These are phyloP conservation scores for Lamellibrachia satsuma DNA, from an alignment of 2,888 invertebrate species.

Conservation along the genomic window DNA sequence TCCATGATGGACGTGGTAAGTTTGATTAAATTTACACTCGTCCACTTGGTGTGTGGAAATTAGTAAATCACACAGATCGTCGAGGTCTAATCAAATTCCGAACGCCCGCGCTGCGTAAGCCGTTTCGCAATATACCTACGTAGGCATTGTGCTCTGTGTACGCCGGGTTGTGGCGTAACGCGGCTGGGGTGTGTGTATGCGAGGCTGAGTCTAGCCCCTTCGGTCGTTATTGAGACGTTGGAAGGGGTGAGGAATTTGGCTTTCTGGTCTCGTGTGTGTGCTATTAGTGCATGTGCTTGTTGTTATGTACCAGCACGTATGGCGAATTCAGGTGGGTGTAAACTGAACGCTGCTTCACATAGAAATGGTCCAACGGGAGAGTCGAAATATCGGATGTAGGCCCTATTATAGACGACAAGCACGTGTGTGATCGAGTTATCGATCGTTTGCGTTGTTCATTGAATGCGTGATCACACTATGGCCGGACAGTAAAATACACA, in stretches of 20 bases:
- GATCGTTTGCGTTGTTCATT: not conserved
- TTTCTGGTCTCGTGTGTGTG: slow-evolving; percentile 6
- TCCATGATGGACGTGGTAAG: not conserved
- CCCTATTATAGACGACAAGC: not conserved
- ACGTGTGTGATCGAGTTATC: not conserved
- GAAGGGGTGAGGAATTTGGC: slow-evolving; percentile 5
- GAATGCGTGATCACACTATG: not conserved
- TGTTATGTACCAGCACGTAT: not conserved
- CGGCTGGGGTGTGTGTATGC: not conserved
- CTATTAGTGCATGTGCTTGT: not conserved
- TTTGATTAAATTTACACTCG: not conserved
- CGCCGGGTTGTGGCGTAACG: not conserved
- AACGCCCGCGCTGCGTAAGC: not conserved
- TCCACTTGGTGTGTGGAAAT: not conserved
- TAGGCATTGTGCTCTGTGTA: not conserved
- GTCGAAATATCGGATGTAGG: not conserved
- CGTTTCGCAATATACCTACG: not conserved
- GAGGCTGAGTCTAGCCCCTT: not conserved
- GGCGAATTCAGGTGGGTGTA: not conserved
- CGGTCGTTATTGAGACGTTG: not conserved
- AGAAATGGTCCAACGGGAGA: not conserved
- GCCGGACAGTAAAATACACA: not conserved
- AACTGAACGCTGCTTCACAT: not conserved
- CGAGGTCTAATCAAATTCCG: not conserved
- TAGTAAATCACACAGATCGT: not conserved